A percentile compares a stretch with the other conserved stretches of the same genome.
Conservation (phyloP, 2,797 vertebrate genomes). For the Glossophaga mutica region DNA sequence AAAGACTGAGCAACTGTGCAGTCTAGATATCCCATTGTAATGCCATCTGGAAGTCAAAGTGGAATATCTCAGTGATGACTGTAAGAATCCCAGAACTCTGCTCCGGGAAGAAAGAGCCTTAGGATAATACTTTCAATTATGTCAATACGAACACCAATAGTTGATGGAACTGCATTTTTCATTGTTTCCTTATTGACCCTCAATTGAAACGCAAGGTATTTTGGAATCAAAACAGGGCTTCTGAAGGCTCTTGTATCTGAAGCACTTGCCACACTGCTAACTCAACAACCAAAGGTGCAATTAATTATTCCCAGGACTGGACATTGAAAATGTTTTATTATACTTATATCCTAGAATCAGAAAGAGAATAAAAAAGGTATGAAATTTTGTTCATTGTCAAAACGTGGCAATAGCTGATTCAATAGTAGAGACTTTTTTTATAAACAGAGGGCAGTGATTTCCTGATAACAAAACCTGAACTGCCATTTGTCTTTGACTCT, state of each 20-base stretch:
- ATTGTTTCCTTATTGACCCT: neutral
- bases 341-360: neutral
- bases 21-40: neutral
- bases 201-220: neutral
- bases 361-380: neutral
- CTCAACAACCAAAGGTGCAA: neutral
- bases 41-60: neutral
- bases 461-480: neutral
- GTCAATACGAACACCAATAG: neutral
- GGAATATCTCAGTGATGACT: neutral
- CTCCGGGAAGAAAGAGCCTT: neutral
- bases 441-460: neutral
- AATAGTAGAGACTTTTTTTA: neutral
- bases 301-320: neutral
- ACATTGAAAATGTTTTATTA: neutral
- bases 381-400: neutral
- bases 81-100: neutral
- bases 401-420: neutral
- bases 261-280: neutral
- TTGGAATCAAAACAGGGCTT: neutral
- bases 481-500: neutral
- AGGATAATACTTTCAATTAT: neutral
- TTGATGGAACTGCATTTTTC: neutral
- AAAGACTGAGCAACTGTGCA: neutral
- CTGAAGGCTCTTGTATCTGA: neutral